Evolutionary conservation across 2,113 vertebrate genomes (phyloP).

Genomic region (Actenoides hombroni): DNA sequence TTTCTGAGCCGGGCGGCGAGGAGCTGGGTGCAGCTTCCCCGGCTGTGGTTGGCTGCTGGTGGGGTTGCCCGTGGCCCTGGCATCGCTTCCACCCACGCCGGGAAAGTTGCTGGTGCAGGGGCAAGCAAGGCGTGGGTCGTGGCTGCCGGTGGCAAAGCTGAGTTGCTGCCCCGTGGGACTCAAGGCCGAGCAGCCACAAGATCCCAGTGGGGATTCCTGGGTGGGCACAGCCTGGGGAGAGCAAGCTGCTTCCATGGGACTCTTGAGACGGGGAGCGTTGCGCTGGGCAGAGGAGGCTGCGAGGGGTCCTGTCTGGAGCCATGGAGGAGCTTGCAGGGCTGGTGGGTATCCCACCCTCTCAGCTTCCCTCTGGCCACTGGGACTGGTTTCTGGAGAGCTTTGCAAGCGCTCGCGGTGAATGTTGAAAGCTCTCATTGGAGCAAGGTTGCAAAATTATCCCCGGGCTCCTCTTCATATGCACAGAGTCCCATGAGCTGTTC

Average conservation of each 20-base stretch:
- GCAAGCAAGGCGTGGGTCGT: rapidly evolving
- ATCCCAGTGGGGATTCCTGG: rapidly evolving
- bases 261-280: background rate
- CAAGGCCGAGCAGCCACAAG: rapidly evolving
- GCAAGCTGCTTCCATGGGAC: rapidly evolving
- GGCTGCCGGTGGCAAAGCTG: rapidly evolving
- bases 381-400: background rate
- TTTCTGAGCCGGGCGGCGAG: rapidly evolving
- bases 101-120: background rate
- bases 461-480: background rate
- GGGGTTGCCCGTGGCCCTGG: rapidly evolving
- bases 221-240: background rate
- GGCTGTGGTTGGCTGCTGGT: rapidly evolving
- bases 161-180: rapidly evolving
- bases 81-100: background rate
- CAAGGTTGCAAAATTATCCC: constrained; percentile 26
- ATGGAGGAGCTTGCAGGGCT: background rate
- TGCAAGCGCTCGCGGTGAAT: background rate
- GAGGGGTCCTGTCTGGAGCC: background rate
- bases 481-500: background rate
- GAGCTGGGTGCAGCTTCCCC: background rate
- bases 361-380: background rate
- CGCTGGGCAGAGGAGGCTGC: too few relatives aligned
- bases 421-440: background rate
- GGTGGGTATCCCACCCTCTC: background rate